Percentiles rank a stretch among this genome's conserved stretches.
Conservation (phyloP, 2,797 vertebrate species). For the Sebastes flavidus region DNA sequence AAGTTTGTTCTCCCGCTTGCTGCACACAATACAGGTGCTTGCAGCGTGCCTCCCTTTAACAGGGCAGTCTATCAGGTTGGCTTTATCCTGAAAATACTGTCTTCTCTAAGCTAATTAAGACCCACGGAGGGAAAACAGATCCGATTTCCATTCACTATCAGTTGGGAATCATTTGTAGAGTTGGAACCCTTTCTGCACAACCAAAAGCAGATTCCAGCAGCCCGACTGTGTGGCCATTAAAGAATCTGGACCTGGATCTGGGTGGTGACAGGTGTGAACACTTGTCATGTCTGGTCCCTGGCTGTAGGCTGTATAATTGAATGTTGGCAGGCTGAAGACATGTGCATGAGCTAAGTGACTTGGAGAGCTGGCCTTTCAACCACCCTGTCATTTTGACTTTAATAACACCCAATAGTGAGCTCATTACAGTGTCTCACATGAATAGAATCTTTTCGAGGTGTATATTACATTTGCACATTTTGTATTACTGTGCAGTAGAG, state of each 20-base stretch:
- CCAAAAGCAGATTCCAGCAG: constrained; percentile 1
- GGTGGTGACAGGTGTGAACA: constrained; percentile 47
- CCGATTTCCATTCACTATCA: neutral
- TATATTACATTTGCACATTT: neutral
- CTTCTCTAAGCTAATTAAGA: neutral
- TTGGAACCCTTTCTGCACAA: neutral
- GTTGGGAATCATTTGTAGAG: neutral
- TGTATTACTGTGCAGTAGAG: neutral
- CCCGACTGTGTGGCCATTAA: constrained; percentile 12
- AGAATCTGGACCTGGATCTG: constrained; percentile 14
- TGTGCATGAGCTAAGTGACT: constrained; percentile 46
- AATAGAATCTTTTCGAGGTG: neutral
- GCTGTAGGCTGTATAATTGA: constrained; percentile 45
- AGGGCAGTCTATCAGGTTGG: neutral
- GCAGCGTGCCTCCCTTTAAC: too few relatives aligned
- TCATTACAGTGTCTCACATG: constrained; percentile 18
- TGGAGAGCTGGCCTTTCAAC: constrained; percentile 42
- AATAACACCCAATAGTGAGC: constrained; percentile 20
- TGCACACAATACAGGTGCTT: too few relatives aligned
- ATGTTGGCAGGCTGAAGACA: constrained; percentile 51
- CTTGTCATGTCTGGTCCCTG: constrained; percentile 29
- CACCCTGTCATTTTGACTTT: constrained; percentile 49
- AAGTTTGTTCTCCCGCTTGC: too few relatives aligned
- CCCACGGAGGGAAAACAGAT: neutral
- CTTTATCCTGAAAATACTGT: neutral